A percentile compares a stretch with the other conserved stretches of the same genome.
These are phyloP conservation scores for Triplophysa rosa DNA, from an alignment of 2,113 vertebrate genomes.

Conservation along the genomic window DNA sequence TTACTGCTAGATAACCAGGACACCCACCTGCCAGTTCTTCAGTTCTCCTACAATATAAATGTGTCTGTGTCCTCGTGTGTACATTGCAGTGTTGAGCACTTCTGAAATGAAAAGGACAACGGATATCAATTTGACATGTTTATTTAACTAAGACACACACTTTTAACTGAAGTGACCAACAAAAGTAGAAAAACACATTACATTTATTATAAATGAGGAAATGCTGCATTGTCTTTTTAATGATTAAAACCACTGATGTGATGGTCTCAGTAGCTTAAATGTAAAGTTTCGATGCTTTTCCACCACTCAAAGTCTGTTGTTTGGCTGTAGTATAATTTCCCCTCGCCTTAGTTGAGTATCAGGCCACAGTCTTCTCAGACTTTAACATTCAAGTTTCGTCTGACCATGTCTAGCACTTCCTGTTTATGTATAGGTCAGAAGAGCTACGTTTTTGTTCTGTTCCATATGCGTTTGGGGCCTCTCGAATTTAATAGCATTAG, in stretches of 20 bases:
- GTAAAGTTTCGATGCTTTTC: neutral
- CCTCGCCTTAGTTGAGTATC: neutral
- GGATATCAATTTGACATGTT: neutral
- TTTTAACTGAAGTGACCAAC: too few species aligned
- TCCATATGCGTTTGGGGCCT: constrained; percentile 37
- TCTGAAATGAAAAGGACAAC: too few species aligned
- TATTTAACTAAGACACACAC: too few species aligned
- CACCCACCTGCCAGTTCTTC: neutral
- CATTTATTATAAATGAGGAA: too few species aligned
- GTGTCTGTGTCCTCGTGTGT: neutral
- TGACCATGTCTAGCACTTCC: constrained; percentile 44
- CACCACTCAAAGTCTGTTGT: neutral
- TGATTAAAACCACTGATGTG: too few species aligned
- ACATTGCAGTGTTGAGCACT: neutral
- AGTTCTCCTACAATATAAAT: neutral
- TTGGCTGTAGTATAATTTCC: neutral
- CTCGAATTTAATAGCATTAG: constrained; percentile 51
- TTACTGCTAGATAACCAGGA: neutral
- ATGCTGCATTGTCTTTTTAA: too few species aligned
- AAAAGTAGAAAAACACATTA: too few species aligned
- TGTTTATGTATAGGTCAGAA: constrained; percentile 41
- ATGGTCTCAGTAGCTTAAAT: too few species aligned
- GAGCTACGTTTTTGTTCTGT: constrained; percentile 40
- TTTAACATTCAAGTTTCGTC: constrained; percentile 39
- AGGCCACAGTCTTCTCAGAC: constrained; percentile 1